These are phyloP conservation scores for Plagodis pulveraria DNA, from an alignment of 2,888 invertebrate genomes.

Conservation along the genomic window DNA sequence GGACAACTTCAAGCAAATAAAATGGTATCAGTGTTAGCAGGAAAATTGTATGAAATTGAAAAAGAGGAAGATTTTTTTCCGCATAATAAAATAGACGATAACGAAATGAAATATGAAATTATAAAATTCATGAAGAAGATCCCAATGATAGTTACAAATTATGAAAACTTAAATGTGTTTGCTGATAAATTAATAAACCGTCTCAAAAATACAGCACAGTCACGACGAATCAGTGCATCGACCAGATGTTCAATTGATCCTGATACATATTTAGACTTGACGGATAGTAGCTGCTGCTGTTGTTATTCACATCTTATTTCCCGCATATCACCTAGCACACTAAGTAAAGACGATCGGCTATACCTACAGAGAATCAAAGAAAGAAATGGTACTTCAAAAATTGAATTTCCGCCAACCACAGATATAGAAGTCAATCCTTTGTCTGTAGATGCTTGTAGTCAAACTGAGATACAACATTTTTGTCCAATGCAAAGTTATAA, in stretches of 20 bases:
- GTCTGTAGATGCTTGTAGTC: conserved; percentile 44
- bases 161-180: conserved; percentile 32
- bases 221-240: conserved; percentile 42
- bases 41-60: conserved; percentile 55
- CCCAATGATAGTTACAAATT: conserved; percentile 37
- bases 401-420: conserved; percentile 21
- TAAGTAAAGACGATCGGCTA: conserved; percentile 50
- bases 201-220: conserved; percentile 43
- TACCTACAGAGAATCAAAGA: conserved; percentile 51
- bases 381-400: conserved; percentile 29
- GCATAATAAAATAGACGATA: conserved; percentile 27
- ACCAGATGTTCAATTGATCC: conserved; percentile 27
- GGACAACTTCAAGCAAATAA: conserved; percentile 47
- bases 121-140: conserved; percentile 51
- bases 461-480: conserved; percentile 41
- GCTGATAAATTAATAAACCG: conserved; percentile 43
- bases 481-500: neutral
- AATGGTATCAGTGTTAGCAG: conserved; percentile 50
- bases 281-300: neutral
- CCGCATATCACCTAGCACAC: conserved; percentile 41
- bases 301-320: neutral
- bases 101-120: conserved; percentile 48
- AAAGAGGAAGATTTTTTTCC: conserved; percentile 40
- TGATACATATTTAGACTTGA: neutral
- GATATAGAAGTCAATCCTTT: conserved; percentile 40